Evolutionary conservation across 2,113 vertebrate species (phyloP), one percentile per base, ranked within the genome.

Genomic region (Pelecanoides urinatrix): DNA sequence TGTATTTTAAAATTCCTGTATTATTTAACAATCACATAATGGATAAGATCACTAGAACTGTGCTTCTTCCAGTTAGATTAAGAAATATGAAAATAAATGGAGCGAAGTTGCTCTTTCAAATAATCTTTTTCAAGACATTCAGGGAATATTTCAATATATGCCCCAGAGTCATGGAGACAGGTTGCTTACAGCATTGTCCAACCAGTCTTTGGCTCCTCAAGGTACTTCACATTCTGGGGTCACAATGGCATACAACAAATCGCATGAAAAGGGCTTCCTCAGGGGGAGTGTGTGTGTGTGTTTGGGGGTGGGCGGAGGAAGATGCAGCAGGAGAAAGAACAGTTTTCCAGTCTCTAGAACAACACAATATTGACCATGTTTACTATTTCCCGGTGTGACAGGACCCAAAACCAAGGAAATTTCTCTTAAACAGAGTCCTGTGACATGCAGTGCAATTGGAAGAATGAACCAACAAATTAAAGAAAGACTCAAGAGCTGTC

Each of bases 251-350:
- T 1, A 16, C 2, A 87, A 40, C 6, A 44, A 77, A 61, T 11
- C 7, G 36, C 27, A 30, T 1, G 0, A 16, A 29, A 77, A 70
- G 4, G 15, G 9, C 7, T 52, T 70, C 5, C 58, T 16, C 3
- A 0, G 11, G 4, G 32, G 8, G 2, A 67, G 7, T 4, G 5
- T 4, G 4, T 38, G 4, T 38, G 6, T 58, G 20, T 20, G 19
- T 16, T 45, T 68, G 5, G n/a, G 16, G 8, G 4, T 18, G 17
- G 4, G 3, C 6, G 20, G 1, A 79, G 10, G 25, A 75, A 63
- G 27, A 55, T 29, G 12, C 23, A 75, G 30, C 16, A 50, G 42
- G 9, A 56, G 15, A 73, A 68, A 47, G 4, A 73, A 29, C 7
- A 56, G 7, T 25, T 85, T 47, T 50, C 20, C 18, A 30, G 13